Percentiles rank a stretch among this genome's conserved stretches.
Evolutionary conservation across 2,888 invertebrate species (phyloP).

Genomic region (Serrognathus titanus): DNA sequence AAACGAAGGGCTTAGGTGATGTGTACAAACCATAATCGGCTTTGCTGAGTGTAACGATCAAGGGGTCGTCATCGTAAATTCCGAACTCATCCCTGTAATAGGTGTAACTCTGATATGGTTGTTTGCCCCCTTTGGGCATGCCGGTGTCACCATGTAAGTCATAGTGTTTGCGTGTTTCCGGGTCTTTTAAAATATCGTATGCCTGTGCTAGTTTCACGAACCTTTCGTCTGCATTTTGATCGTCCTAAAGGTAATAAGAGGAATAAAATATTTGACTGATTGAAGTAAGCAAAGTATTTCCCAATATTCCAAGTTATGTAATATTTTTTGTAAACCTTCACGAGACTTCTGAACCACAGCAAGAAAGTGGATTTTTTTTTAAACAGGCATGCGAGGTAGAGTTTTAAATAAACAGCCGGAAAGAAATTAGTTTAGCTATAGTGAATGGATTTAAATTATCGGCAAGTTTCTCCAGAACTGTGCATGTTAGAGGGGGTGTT

Average conservation of each 20-base stretch:
- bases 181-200: slow-evolving; percentile 84
- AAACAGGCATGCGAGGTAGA: no score
- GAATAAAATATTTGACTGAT: no score
- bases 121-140: slow-evolving; percentile 55
- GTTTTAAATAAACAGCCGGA: no score
- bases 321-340: no score
- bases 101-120: slow-evolving; percentile 74
- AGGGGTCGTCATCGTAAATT: slow-evolving; percentile 80
- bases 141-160: slow-evolving; percentile 74
- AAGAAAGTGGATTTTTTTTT: no score
- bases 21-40: slow-evolving; percentile 68
- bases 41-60: slow-evolving; percentile 72
- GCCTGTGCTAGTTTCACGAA: slow-evolving; percentile 79
- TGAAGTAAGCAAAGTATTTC: no score
- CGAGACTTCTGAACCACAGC: no score
- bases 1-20: neutral
- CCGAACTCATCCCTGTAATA: slow-evolving; percentile 80
- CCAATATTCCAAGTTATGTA: no score
- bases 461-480: no score
- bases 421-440: no score
- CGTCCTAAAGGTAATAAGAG: slow-evolving; percentile 55
- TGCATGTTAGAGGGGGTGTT: no score
- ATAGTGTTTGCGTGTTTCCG: slow-evolving; percentile 72
- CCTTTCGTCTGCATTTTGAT: slow-evolving; percentile 67
- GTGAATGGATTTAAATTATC: no score